phyloP scores from a whole-genome alignment of 2,888 invertebrate genomes.

The Fabriciana adippe region DNA sequence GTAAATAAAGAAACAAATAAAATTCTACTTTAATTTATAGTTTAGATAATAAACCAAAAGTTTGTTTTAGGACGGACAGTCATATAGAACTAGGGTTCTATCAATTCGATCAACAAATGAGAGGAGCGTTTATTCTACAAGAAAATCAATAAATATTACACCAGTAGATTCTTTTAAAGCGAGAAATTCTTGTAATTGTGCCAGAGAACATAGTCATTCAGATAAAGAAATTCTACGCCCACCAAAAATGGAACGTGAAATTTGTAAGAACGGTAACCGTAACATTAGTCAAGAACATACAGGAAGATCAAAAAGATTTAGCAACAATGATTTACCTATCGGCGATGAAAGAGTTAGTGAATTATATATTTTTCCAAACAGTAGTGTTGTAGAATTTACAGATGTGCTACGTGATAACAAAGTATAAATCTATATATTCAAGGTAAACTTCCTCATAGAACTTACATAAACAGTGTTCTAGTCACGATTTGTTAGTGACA shows the following conservation, averaged over 20 bases:
- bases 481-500: constrained; percentile 3
- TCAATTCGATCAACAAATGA: constrained; percentile 75
- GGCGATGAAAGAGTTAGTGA: constrained; percentile 73
- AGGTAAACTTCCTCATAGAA: background rate
- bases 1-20: constrained; percentile 47
- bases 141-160: constrained; percentile 65
- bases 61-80: constrained; percentile 69
- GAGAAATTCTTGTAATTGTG: constrained; percentile 61
- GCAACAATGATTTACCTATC: constrained; percentile 55
- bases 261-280: constrained; percentile 46
- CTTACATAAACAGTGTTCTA: background rate
- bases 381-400: constrained; percentile 74
- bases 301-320: constrained; percentile 47
- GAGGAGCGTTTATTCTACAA: constrained; percentile 61
- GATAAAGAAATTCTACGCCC: constrained; percentile 59
- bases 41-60: background rate
- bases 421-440: constrained; percentile 55
- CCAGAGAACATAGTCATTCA: constrained; percentile 51
- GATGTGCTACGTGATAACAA: constrained; percentile 73
- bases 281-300: constrained; percentile 36
- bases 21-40: background rate
- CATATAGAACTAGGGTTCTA: constrained; percentile 69
- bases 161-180: constrained; percentile 58
- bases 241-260: constrained; percentile 48
- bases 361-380: constrained; percentile 75